Evolutionary conservation across 2,113 vertebrate genomes (phyloP), one percentile per base, ranked within the genome.

Genomic region (Excalfactoria chinensis): DNA sequence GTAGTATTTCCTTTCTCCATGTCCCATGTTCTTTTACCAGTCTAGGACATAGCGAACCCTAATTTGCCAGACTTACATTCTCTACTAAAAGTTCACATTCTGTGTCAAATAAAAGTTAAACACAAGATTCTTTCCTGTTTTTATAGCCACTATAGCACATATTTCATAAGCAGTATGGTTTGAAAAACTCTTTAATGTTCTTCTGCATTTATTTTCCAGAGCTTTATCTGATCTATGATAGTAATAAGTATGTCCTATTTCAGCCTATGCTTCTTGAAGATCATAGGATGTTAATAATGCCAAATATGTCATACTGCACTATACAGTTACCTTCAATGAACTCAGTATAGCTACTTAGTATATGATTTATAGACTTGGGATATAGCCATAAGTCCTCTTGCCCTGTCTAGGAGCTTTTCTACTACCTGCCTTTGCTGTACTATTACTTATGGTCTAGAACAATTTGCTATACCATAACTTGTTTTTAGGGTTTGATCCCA

Each of bases 191-290:
- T 67, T 5, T 63, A 84, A 48, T 91, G n/a, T 55, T 93, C 93
- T 72, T 51, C 46, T 0, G 0, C 34, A 43, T 95, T 87, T 92
- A 73, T 89, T 85, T 20, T 89, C 21, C 46, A 43, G 37, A 70
- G 44, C 37, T 89, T 73, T 79, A n/a, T 62, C 59, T 62, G 21
- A 28, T 55, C 74, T 70, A 7, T 55, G 41, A 43, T 16, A 34
- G 34, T 69, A 88, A 41, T 95, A 93, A 89, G 21, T 93, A 82
- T 88, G 93, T 91, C 28, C 28, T 77, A 63, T 66, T 88, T 51
- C 63, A 89, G 49, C 14, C 53, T 70, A 22, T 79, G 25, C 22
- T 67, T 93, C 35, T 87, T 70, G 14, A 23, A 90, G 74, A 66
- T 41, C 26, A 32, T 58, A 53, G 75, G 21, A 82, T 79, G 40